These are phyloP conservation scores for Acrocephalus arundinaceus DNA, from an alignment of 2,113 vertebrate species.

Conservation along the genomic window DNA sequence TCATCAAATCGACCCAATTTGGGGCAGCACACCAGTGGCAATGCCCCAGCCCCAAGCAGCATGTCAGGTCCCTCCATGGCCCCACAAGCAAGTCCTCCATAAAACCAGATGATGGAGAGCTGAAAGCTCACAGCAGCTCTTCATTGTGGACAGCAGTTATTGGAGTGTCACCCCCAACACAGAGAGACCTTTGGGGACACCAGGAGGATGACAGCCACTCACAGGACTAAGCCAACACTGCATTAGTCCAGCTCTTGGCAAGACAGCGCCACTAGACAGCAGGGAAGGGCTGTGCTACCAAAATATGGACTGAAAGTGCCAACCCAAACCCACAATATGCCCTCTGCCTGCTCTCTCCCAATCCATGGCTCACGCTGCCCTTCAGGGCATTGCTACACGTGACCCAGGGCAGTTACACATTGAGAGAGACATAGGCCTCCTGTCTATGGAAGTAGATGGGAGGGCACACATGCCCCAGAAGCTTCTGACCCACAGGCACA, in stretches of 20 bases:
- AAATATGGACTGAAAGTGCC: neutral
- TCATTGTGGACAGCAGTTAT: neutral
- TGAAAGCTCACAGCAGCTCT: neutral
- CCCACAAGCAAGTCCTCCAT: neutral
- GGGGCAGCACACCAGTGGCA: neutral
- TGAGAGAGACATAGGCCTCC: neutral
- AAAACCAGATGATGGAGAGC: neutral
- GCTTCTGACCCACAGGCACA: rapidly evolving
- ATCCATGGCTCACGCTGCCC: neutral
- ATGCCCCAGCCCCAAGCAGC: rapidly evolving
- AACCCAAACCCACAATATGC: neutral
- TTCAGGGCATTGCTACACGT: neutral
- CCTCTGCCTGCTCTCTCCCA: neutral
- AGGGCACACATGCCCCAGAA: neutral
- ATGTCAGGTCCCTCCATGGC: rapidly evolving
- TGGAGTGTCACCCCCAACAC: neutral
- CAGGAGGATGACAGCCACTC: neutral
- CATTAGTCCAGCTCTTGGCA: neutral
- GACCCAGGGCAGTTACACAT: neutral
- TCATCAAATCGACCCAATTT: neutral
- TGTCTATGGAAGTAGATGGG: neutral
- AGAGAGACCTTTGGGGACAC: neutral
- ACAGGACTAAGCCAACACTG: neutral
- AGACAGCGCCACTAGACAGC: neutral
- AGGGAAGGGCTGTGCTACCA: neutral